phyloP scores from a whole-genome alignment of 2,113 vertebrate species.

The Bolborhynchus lineola region DNA sequence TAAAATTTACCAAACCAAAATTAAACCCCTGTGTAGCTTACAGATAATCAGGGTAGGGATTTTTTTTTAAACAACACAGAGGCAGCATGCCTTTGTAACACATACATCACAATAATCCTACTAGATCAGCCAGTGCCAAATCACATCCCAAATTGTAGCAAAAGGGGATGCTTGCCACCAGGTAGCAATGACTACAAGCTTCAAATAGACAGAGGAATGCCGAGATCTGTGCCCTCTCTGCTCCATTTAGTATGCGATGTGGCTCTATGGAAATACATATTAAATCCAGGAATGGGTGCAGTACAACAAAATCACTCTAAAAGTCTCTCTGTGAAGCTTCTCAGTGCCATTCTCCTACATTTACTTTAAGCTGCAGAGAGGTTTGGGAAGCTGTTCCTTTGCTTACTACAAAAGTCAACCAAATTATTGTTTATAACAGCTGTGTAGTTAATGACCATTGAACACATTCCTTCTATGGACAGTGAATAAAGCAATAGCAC shows the following conservation, averaged over 20 bases:
- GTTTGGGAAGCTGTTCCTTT: background rate
- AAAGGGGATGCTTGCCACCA: background rate
- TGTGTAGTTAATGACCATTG: background rate
- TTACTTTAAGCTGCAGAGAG: background rate
- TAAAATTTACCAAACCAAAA: background rate
- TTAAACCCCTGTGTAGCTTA: background rate
- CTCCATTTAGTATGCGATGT: accelerated
- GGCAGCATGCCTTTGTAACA: background rate
- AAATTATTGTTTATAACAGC: background rate
- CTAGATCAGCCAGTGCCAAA: background rate
- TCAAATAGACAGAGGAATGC: accelerated
- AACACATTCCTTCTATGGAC: background rate
- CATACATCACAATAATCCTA: background rate
- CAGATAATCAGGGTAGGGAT: background rate
- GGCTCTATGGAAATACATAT: background rate
- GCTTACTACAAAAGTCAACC: background rate
- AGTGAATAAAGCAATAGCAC: background rate
- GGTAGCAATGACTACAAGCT: background rate
- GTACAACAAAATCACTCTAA: background rate
- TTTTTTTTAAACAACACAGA: background rate
- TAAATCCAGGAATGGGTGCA: background rate
- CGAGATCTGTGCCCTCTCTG: background rate
- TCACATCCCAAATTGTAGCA: background rate
- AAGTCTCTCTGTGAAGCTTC: background rate
- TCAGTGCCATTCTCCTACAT: background rate